Conservation (phyloP, 2,113 vertebrate species). For the Dipodomys stephensi region DNA sequence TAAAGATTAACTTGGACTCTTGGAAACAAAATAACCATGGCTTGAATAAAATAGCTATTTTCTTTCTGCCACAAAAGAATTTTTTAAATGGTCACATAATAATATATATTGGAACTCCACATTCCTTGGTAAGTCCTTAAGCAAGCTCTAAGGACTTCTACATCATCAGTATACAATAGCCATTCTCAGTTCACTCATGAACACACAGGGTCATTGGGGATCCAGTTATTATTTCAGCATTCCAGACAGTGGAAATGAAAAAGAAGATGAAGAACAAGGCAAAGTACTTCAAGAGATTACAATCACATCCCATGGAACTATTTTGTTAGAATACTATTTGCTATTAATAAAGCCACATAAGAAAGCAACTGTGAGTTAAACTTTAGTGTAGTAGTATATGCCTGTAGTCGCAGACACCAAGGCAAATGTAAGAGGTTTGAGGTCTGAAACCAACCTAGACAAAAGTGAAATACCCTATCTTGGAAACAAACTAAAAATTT, state of each 20-base stretch:
- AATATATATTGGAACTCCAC: background rate
- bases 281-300: background rate
- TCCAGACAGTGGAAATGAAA: background rate
- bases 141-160: background rate
- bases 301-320: background rate
- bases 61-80: background rate
- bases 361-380: background rate
- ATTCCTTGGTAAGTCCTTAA: background rate
- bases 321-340: background rate
- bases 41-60: background rate
- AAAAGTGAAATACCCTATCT: too few species aligned
- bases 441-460: too few species aligned
- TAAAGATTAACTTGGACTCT: background rate
- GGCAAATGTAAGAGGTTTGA: too few species aligned
- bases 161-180: background rate
- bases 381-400: too few species aligned
- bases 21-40: background rate
- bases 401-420: too few species aligned
- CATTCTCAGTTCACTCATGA: background rate
- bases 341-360: background rate
- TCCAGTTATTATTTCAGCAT: background rate
- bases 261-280: background rate
- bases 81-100: background rate
- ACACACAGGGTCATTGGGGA: fast-evolving
- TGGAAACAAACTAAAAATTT: too few species aligned